Percentiles rank a stretch among this genome's conserved stretches.
Evolutionary conservation across 2,888 invertebrate species (phyloP).

Genomic region (Brenthis ino): DNA sequence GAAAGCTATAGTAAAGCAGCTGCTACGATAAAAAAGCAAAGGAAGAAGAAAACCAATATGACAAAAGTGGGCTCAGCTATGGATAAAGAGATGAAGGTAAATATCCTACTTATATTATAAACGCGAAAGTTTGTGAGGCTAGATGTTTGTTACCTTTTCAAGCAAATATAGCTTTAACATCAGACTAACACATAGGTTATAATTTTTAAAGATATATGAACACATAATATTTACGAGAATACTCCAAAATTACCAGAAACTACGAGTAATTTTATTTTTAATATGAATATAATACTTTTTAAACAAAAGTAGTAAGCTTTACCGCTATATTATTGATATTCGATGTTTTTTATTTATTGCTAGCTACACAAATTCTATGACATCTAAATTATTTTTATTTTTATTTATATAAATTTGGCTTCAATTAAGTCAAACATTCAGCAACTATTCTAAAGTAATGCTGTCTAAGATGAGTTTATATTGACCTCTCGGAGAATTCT

Average conservation of each 20-base stretch:
- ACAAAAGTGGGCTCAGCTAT: conserved; percentile 90
- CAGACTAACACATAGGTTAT: too few species aligned
- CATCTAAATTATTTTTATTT: conserved; percentile 3
- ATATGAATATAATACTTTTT: too few species aligned
- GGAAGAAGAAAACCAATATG: conserved; percentile 92
- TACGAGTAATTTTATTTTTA: too few species aligned
- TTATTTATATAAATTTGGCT: not conserved
- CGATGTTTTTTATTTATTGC: too few species aligned
- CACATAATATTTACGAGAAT: too few species aligned
- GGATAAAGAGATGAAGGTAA: conserved; percentile 94
- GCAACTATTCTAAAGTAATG: conserved; percentile 8
- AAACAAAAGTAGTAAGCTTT: too few species aligned
- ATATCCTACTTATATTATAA: not conserved
- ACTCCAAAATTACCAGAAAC: too few species aligned
- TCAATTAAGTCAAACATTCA: conserved; percentile 9
- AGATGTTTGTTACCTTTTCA: too few species aligned
- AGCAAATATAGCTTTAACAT: too few species aligned
- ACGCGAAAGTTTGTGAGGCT: not conserved
- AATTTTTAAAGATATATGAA: too few species aligned
- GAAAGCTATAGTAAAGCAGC: conserved; percentile 96
- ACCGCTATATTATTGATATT: too few species aligned
- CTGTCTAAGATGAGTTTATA: conserved; percentile 12
- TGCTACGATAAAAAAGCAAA: conserved; percentile 94
- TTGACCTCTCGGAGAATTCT: conserved; percentile 23
- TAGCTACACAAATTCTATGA: not conserved